Evolutionary conservation across 2,888 invertebrate genomes (phyloP).

Genomic region (Macropis europaea): DNA sequence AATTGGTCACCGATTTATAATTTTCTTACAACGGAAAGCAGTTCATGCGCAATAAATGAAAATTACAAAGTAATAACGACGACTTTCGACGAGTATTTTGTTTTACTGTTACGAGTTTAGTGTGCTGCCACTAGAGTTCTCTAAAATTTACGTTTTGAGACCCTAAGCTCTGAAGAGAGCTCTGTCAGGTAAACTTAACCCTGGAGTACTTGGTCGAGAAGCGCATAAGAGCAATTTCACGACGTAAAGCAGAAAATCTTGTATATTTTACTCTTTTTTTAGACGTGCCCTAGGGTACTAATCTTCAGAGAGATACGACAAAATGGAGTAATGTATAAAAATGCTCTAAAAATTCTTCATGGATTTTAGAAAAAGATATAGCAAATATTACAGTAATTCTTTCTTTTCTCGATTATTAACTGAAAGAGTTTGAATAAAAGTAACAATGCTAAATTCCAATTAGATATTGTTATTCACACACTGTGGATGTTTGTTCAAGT

Average conservation of each 20-base stretch:
- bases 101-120: slow-evolving; percentile 35
- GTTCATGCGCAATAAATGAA: too few relatives aligned
- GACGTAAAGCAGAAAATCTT: slow-evolving; percentile 52
- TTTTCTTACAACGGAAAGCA: too few relatives aligned
- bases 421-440: too few relatives aligned
- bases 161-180: slow-evolving; percentile 45
- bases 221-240: slow-evolving; percentile 44
- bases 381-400: too few relatives aligned
- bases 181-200: slow-evolving; percentile 48
- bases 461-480: too few relatives aligned
- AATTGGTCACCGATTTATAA: not conserved
- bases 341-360: slow-evolving; percentile 11
- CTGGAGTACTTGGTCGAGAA: slow-evolving; percentile 47
- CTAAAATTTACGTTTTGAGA: slow-evolving; percentile 49
- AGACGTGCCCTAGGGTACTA: slow-evolving; percentile 33
- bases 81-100: not conserved
- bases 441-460: too few relatives aligned
- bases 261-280: slow-evolving; percentile 45
- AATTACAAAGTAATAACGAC: not conserved
- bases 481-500: too few relatives aligned
- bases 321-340: slow-evolving; percentile 18
- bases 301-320: slow-evolving; percentile 2
- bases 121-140: slow-evolving; percentile 44
- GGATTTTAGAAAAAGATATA: not conserved
- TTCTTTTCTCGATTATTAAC: too few relatives aligned